Conservation (phyloP, 37 sponge, comb jelly and placozoan genomes). For the Mnemiopsis leidyi region DNA sequence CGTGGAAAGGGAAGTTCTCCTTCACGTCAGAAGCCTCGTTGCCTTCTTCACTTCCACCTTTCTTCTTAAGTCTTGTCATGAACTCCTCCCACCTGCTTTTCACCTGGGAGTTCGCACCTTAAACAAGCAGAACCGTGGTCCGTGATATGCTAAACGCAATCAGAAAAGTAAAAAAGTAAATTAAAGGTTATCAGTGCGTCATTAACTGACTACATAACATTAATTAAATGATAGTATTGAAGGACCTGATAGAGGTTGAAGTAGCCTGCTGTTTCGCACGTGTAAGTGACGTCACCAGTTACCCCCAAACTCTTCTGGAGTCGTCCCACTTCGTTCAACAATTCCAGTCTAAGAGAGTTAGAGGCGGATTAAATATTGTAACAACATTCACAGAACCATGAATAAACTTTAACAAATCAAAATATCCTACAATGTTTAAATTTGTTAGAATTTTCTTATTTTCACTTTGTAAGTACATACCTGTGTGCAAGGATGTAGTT, state of each 20-base stretch:
- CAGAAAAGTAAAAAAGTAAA: no score
- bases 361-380: no score
- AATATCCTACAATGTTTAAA: no score
- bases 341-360: slow-evolving; percentile 85
- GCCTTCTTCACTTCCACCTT: slow-evolving; percentile 46
- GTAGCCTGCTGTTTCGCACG: slow-evolving; percentile 98
- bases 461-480: no score
- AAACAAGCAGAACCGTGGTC: no score
- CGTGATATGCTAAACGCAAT: no score
- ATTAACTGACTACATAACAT: no score
- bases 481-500: slow-evolving; percentile 92
- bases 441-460: no score
- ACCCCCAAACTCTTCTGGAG: slow-evolving; percentile 90
- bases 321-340: slow-evolving; percentile 92
- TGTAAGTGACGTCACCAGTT: slow-evolving; percentile 94
- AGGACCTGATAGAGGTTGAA: slow-evolving; percentile 91
- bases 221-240: not conserved
- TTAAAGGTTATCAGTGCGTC: no score
- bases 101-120: no score
- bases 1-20: slow-evolving; percentile 85
- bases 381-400: no score
- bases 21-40: slow-evolving; percentile 72
- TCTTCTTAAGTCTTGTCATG: slow-evolving; percentile 17
- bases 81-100: slow-evolving; percentile 64
- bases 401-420: no score